Base-by-base conservation (phyloP, 2,113 vertebrate species). In the Hippocampus guttulatus region DNA sequence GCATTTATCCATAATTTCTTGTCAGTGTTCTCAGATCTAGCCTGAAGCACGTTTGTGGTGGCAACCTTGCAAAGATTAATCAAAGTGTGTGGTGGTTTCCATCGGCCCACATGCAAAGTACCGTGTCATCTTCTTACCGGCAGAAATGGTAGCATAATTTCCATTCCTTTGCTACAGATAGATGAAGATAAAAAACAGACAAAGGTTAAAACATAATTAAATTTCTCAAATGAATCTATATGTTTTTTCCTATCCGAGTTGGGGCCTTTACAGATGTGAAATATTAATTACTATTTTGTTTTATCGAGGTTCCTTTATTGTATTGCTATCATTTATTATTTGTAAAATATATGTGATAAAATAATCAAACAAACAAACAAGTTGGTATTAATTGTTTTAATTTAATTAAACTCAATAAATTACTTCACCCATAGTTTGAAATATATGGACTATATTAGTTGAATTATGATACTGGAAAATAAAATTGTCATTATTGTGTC, bases 11-110 rank as follows among this genome's bases (percentile, higher is more conserved):
- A 14, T 14, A n/a, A 49, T 27, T 64, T 78, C 2, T 65, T 68
- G 64, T 45, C 11, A 60, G 58, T 33, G 58, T 64, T 38, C 27
- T 12, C 40, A 21, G 27, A 74, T 47, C 7, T 0, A 38, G 40
- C 16, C 23, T 58, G 23, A 52, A 15, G 47, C 41, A 20, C 57
- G 23, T 75, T 63, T 45, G 80, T 78, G 64, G 79, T 73, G 85
- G 41, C 21, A 75, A 80, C 75, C 74, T 77, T 84, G 68, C 69
- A 25, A 58, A 81, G 4, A 70, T 21, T 51, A 61, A 81, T 69
- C 74, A 71, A 75, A 67, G 12, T 62, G 20, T 73, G 69, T 55
- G 40, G 58, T 71, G 68, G 12, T 85, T 85, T 86, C 81, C 73
- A 68, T 60, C 3, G 55, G 16, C 30, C 41, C 27, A 58, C 10